Evolutionary conservation across 1,140 invertebrate species (phyloP).

Genomic region (Probaryconus sp.): DNA sequence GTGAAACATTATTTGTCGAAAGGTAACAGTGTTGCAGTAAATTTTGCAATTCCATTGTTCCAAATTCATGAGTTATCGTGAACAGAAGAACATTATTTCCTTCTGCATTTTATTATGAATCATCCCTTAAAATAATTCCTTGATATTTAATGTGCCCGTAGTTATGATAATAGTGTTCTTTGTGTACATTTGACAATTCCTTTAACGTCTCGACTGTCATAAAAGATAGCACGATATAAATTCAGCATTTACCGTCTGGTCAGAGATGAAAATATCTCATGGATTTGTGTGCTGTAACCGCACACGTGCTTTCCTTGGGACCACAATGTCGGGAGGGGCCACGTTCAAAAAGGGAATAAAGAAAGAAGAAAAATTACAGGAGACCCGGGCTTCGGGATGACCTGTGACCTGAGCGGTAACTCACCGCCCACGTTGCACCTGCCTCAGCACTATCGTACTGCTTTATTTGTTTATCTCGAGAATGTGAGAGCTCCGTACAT

Average conservation of each 20-base stretch:
- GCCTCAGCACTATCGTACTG: slow-evolving; percentile 67
- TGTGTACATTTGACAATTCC: too few species aligned
- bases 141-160: too few species aligned
- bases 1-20: too few species aligned
- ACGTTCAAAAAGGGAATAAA: slow-evolving; percentile 57
- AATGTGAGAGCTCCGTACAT: slow-evolving; percentile 59
- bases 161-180: too few species aligned
- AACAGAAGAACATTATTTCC: too few species aligned
- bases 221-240: slow-evolving; percentile 22
- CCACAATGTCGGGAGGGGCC: slow-evolving; percentile 43
- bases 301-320: slow-evolving; percentile 47
- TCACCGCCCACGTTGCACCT: slow-evolving; percentile 77
- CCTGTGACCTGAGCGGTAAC: slow-evolving; percentile 72
- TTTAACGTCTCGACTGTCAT: slow-evolving; percentile 11
- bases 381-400: slow-evolving; percentile 67
- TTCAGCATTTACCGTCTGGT: slow-evolving; percentile 18
- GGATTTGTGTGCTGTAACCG: slow-evolving; percentile 41
- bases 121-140: too few species aligned
- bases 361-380: slow-evolving; percentile 65
- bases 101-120: too few species aligned
- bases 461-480: slow-evolving; percentile 74
- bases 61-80: too few species aligned
- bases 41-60: too few species aligned
- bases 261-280: slow-evolving; percentile 54
- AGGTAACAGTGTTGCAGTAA: too few species aligned